Percentiles rank a stretch among this genome's conserved stretches.
Conservation (phyloP, 1,140 invertebrate species). For the Penaeus chinensis region DNA sequence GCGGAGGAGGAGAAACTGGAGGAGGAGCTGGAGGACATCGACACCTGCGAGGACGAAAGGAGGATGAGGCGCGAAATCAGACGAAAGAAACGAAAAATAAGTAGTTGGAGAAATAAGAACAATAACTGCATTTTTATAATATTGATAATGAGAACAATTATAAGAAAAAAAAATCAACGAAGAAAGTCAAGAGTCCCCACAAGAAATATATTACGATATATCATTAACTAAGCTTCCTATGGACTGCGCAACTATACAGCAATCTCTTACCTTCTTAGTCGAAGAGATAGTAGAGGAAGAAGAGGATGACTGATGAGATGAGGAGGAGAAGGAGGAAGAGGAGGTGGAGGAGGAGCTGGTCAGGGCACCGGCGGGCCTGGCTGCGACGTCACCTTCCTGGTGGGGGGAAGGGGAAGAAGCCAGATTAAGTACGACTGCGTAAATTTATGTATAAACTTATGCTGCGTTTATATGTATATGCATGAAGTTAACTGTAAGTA, state of each 20-base stretch:
- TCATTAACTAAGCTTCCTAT: too few relatives aligned
- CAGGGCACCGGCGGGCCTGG: slow-evolving; percentile 40
- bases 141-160: too few relatives aligned
- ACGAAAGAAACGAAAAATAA: background rate
- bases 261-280: slow-evolving; percentile 29
- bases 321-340: slow-evolving; percentile 33
- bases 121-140: too few relatives aligned
- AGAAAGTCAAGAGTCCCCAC: too few relatives aligned
- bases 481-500: background rate
- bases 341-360: slow-evolving; percentile 39
- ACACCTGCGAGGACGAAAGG: slow-evolving; percentile 41
- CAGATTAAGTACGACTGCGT: background rate
- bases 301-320: slow-evolving; percentile 33
- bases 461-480: background rate
- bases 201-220: too few relatives aligned
- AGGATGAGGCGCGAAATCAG: slow-evolving; percentile 10
- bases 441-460: background rate
- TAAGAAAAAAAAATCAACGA: too few relatives aligned
- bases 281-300: slow-evolving; percentile 15
- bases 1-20: slow-evolving; percentile 24
- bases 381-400: slow-evolving; percentile 48
- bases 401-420: background rate
- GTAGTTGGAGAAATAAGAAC: background rate
- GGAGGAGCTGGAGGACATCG: slow-evolving; percentile 53
- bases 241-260: background rate